These are phyloP conservation scores for Drosophila parabipectinata DNA, from an alignment of 1,140 invertebrate species.

Conservation along the genomic window DNA sequence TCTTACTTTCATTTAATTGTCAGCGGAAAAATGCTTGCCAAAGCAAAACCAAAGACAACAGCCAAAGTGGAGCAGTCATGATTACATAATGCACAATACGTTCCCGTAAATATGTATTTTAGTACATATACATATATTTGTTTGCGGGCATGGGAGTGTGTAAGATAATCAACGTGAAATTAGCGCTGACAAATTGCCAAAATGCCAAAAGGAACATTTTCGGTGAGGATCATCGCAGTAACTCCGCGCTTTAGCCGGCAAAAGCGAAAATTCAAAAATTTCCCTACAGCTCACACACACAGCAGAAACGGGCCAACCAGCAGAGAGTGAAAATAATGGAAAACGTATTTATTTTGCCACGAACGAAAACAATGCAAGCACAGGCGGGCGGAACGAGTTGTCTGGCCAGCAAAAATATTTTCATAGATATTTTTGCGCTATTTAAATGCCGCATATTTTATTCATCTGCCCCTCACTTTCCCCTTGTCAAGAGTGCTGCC, in stretches of 20 bases:
- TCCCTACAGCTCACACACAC: slow-evolving; percentile 1
- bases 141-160: slow-evolving; percentile 12
- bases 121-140: slow-evolving; percentile 2
- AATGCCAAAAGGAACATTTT: slow-evolving; percentile 49
- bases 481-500: slow-evolving; percentile 4
- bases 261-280: slow-evolving; percentile 43
- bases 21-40: slow-evolving; percentile 72
- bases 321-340: slow-evolving; percentile 40
- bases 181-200: slow-evolving; percentile 75
- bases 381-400: slow-evolving; percentile 17
- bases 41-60: slow-evolving; percentile 57
- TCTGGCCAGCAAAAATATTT: slow-evolving; percentile 50
- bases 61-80: slow-evolving; percentile 46
- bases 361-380: slow-evolving; percentile 40
- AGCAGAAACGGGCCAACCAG: neutral
- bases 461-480: neutral
- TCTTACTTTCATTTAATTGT: slow-evolving; percentile 82
- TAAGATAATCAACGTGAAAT: slow-evolving; percentile 74
- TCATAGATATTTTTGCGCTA: slow-evolving; percentile 54
- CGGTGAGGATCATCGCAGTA: slow-evolving; percentile 12
- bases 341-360: slow-evolving; percentile 51
- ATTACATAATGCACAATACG: slow-evolving; percentile 43
- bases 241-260: slow-evolving; percentile 29
- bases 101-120: slow-evolving; percentile 10
- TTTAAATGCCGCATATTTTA: slow-evolving; percentile 53